These are phyloP conservation scores for Campoletis raptor DNA, from an alignment of 2,888 invertebrate genomes.

Conservation along the genomic window DNA sequence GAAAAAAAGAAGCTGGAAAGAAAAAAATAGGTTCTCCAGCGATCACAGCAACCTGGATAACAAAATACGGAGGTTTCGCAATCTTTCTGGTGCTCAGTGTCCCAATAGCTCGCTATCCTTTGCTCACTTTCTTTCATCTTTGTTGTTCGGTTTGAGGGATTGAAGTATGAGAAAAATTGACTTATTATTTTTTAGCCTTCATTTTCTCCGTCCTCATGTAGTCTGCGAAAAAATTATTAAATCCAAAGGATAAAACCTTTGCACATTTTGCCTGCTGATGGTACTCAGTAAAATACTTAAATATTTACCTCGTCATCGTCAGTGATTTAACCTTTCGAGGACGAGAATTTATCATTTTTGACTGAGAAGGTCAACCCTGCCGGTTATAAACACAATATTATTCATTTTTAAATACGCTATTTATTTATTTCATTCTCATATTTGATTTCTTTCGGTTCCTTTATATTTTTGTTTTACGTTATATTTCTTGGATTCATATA, in stretches of 20 bases:
- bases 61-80: not conserved
- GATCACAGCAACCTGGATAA: conserved; percentile 20
- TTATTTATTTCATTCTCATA: not conserved
- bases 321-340: not conserved
- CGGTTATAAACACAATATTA: too few relatives aligned
- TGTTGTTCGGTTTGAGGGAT: not conserved
- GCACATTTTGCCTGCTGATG: not conserved
- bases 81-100: not conserved
- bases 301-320: too few relatives aligned
- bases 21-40: conserved; percentile 3
- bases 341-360: too few relatives aligned
- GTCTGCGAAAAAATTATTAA: not conserved
- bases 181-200: not conserved
- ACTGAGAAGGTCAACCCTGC: too few relatives aligned
- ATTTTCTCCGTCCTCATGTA: not conserved
- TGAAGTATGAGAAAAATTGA: not conserved
- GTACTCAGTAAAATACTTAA: not conserved
- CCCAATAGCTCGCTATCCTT: not conserved
- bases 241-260: not conserved
- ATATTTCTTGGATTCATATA: not conserved
- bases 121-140: not conserved
- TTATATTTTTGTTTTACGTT: not conserved
- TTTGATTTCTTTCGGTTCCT: not conserved
- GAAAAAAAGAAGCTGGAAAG: not conserved
- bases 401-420: not conserved